Conservation (phyloP, 2,888 invertebrate genomes). For the Ornithoptera alexandrae region DNA sequence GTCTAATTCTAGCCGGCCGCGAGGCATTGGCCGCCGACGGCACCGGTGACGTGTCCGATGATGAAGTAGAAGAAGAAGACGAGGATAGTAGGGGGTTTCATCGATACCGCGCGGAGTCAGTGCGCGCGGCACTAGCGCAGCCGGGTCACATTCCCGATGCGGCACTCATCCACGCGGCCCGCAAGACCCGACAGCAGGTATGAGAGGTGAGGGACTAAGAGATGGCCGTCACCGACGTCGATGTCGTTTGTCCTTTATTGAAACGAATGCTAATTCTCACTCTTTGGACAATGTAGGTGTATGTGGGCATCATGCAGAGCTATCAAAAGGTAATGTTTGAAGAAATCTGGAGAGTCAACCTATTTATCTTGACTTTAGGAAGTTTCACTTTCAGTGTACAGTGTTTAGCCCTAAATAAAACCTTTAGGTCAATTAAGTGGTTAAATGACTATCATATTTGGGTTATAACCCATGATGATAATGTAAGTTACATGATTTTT, state of each 20-base stretch:
- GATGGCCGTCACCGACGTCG: constrained; percentile 43
- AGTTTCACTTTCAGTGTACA: background rate
- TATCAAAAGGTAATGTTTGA: constrained; percentile 6
- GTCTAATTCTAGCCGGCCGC: constrained; percentile 87
- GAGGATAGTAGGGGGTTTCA: constrained; percentile 69
- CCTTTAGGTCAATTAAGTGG: background rate
- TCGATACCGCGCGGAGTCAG: constrained; percentile 82
- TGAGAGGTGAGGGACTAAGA: constrained; percentile 85
- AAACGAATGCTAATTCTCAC: background rate
- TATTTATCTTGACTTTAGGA: background rate
- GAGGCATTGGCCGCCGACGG: constrained; percentile 90
- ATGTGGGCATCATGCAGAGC: background rate
- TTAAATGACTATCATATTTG: background rate
- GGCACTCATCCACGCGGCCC: constrained; percentile 97
- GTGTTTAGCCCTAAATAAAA: background rate
- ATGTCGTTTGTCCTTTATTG: constrained; percentile 22
- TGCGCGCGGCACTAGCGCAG: constrained; percentile 84
- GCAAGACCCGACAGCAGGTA: constrained; percentile 96
- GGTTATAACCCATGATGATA: background rate
- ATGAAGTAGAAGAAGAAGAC: constrained; percentile 74
- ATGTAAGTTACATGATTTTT: background rate
- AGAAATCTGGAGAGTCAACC: background rate
- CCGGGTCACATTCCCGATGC: constrained; percentile 98
- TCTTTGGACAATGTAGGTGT: background rate
- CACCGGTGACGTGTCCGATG: constrained; percentile 83